phyloP scores from a whole-genome alignment of 2,113 vertebrate species.

The Spermophilus dauricus region DNA sequence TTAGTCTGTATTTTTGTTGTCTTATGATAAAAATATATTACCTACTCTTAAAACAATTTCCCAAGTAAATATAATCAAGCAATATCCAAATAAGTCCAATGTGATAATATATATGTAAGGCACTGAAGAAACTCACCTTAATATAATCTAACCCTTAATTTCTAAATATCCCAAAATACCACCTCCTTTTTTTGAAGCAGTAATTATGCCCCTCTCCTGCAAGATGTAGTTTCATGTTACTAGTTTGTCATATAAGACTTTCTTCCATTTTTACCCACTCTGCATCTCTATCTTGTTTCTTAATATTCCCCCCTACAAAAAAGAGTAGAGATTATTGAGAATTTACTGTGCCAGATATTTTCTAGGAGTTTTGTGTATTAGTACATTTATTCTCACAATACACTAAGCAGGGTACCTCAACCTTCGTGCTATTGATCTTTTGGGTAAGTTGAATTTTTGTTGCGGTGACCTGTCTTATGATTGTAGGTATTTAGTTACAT shows the following conservation, averaged over 20 bases:
- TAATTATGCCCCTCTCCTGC: background rate
- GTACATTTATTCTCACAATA: background rate
- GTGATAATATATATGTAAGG: background rate
- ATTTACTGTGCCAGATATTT: background rate
- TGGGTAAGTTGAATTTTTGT: background rate
- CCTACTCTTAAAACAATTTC: background rate
- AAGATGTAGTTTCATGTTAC: background rate
- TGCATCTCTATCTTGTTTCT: background rate
- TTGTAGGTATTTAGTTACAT: background rate
- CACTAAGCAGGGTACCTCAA: background rate
- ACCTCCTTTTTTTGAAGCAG: background rate
- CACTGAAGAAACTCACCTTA: background rate
- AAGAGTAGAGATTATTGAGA: background rate
- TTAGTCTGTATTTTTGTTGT: background rate
- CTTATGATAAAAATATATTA: conserved; percentile 18
- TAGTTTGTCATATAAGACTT: background rate
- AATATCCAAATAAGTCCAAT: background rate
- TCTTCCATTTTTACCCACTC: background rate
- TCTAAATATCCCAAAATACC: background rate
- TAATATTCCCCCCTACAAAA: background rate
- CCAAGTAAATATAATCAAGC: background rate
- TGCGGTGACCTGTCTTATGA: background rate
- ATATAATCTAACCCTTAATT: background rate
- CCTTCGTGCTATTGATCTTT: background rate
- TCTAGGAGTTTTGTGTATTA: background rate